Percentiles rank a stretch among this genome's conserved stretches.
Evolutionary conservation across 1,140 invertebrate species (phyloP).

Genomic region (Rhysida immarginata): DNA sequence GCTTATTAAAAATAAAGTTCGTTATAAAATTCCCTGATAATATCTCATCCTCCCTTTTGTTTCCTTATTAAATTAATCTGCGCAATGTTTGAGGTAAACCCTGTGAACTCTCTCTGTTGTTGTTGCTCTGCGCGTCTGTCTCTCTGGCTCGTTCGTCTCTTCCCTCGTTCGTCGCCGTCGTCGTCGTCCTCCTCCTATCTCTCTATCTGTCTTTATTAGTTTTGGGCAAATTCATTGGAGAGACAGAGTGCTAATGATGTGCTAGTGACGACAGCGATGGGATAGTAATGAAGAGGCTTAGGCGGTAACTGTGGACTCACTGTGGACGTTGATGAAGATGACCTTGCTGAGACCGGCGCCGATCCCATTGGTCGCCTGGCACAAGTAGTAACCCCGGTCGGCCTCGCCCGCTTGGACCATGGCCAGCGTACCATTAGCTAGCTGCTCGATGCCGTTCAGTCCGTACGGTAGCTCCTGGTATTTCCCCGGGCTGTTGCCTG

Average conservation of each 20-base stretch:
- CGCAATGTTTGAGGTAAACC: no score
- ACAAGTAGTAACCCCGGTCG: slow-evolving; percentile 73
- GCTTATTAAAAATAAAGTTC: no score
- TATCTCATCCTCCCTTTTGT: no score
- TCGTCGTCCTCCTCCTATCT: no score
- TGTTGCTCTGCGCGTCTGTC: no score
- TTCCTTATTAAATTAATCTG: no score
- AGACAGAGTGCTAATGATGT: neutral
- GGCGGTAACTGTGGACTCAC: slow-evolving; percentile 36
- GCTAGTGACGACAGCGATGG: no score
- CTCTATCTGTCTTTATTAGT: no score
- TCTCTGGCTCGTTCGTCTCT: no score
- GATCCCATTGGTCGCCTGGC: slow-evolving; percentile 38
- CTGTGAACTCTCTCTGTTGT: no score
- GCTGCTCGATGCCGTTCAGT: slow-evolving; percentile 8
- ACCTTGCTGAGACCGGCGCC: slow-evolving; percentile 80
- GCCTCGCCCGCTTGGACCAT: slow-evolving; percentile 80
- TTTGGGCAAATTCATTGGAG: slow-evolving; percentile 4
- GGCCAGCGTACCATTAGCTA: slow-evolving; percentile 69
- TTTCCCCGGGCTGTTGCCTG: slow-evolving; percentile 2
- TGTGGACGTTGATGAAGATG: slow-evolving; percentile 80
- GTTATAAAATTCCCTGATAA: no score
- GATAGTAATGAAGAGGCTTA: neutral
- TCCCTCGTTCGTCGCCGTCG: no score
- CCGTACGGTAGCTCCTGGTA: slow-evolving; percentile 4